Percentiles rank a stretch among this genome's conserved stretches.
Evolutionary conservation across 1,140 invertebrate genomes (phyloP).

Genomic region (Drosophila erecta): DNA sequence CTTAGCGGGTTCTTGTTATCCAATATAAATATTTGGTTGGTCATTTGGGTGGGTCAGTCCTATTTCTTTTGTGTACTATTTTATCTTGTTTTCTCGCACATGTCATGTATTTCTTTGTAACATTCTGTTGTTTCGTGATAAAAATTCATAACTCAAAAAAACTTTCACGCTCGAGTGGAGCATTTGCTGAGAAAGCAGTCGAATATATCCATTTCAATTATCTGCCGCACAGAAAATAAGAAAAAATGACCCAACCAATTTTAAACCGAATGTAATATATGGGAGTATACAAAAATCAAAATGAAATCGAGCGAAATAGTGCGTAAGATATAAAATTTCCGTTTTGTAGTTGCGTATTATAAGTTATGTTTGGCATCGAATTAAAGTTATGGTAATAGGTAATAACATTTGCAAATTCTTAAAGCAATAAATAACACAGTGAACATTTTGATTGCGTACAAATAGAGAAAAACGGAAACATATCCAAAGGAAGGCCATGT

Average conservation of each 20-base stretch:
- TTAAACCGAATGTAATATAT: constrained; percentile 40
- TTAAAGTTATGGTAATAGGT: no score
- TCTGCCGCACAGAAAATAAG: constrained; percentile 36
- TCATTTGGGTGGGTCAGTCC: not conserved
- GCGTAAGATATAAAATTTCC: constrained; percentile 80
- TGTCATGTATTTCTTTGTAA: constrained; percentile 65
- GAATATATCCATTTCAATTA: constrained; percentile 69
- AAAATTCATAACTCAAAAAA: constrained; percentile 71
- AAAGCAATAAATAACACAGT: not conserved
- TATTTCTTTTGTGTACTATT: not conserved
- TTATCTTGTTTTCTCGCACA: not conserved
- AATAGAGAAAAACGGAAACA: no score
- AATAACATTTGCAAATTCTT: not conserved
- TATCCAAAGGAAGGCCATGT: no score
- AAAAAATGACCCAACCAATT: constrained; percentile 28
- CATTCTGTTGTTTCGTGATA: constrained; percentile 50
- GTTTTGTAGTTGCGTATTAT: not conserved
- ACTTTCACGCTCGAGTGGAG: constrained; percentile 47
- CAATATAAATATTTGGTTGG: constrained; percentile 1
- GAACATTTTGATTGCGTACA: no score
- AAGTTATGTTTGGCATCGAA: constrained; percentile 20
- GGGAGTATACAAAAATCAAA: constrained; percentile 72
- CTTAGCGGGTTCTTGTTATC: constrained; percentile 16
- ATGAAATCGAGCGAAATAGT: constrained; percentile 77
- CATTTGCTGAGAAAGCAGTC: constrained; percentile 16